These are phyloP conservation scores for Caradrina clavipalpis DNA, from an alignment of 2,888 invertebrate genomes.

Conservation along the genomic window DNA sequence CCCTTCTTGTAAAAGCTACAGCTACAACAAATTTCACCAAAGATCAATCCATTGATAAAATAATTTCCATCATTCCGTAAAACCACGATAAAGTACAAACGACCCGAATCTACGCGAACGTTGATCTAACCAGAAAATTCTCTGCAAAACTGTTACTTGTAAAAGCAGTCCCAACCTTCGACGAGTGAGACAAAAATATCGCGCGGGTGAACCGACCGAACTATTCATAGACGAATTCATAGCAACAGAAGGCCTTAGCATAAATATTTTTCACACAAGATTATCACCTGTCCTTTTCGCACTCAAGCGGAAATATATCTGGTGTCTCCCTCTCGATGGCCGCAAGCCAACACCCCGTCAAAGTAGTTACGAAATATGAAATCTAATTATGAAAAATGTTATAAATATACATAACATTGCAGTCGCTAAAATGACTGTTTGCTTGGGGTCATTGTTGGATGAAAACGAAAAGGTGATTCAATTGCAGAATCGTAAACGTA, in stretches of 20 bases:
- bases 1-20: too few species aligned
- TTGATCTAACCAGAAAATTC: constrained; percentile 63
- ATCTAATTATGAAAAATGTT: constrained; percentile 83
- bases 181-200: constrained; percentile 82
- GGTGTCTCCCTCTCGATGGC: constrained; percentile 83
- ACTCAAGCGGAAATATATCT: constrained; percentile 79
- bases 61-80: too few species aligned
- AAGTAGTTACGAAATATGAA: constrained; percentile 88
- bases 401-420: constrained; percentile 68
- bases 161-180: constrained; percentile 83
- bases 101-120: constrained; percentile 23
- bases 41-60: not conserved
- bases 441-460: constrained; percentile 63
- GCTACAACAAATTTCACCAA: not conserved
- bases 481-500: constrained; percentile 19
- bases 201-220: constrained; percentile 75
- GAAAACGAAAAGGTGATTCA: constrained; percentile 45
- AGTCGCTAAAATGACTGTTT: constrained; percentile 53
- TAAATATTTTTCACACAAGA: constrained; percentile 90
- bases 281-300: constrained; percentile 86
- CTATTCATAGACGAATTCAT: constrained; percentile 86
- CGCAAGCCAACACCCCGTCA: constrained; percentile 80
- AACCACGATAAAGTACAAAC: constrained; percentile 5
- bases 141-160: constrained; percentile 54
- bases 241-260: constrained; percentile 88